These are phyloP conservation scores for Oncopeltus fasciatus DNA, from an alignment of 1,140 invertebrate species.

Conservation along the genomic window DNA sequence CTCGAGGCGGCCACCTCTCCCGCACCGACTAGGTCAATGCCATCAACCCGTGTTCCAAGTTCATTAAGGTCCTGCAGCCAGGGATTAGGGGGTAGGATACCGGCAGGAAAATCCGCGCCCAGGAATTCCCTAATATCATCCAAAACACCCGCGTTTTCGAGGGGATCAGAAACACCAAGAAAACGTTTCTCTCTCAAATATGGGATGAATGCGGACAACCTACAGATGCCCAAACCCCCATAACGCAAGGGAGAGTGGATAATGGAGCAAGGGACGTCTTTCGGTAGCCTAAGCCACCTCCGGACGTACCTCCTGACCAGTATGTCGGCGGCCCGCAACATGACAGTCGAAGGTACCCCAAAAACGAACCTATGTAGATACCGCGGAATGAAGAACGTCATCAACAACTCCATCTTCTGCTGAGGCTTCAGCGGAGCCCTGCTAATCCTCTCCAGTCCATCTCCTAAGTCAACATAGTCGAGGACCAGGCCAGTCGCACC, in stretches of 20 bases:
- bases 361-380: not conserved
- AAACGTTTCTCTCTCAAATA: not conserved
- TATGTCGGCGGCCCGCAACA: not conserved
- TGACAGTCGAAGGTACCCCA: not conserved
- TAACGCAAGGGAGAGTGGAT: slow-evolving; percentile 14
- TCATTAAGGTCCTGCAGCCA: not conserved
- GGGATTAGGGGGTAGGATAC: slow-evolving; percentile 35
- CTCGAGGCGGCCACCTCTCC: not conserved
- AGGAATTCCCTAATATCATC: not conserved
- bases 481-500: not conserved
- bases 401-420: not conserved
- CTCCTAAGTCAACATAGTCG: not conserved
- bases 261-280: slow-evolving; percentile 16
- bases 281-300: slow-evolving; percentile 16
- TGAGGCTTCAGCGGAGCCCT: not conserved
- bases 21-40: not conserved
- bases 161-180: not conserved
- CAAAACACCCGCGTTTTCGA: not conserved
- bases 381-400: not conserved
- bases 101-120: slow-evolving; percentile 48
- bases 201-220: not conserved
- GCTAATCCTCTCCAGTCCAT: not conserved
- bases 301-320: not conserved
- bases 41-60: not conserved
- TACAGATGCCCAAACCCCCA: slow-evolving; percentile 15